Percentiles rank a stretch among this genome's conserved stretches.
phyloP scores from a whole-genome alignment of 2,888 invertebrate species.

The Drosophila atroscutellata region DNA sequence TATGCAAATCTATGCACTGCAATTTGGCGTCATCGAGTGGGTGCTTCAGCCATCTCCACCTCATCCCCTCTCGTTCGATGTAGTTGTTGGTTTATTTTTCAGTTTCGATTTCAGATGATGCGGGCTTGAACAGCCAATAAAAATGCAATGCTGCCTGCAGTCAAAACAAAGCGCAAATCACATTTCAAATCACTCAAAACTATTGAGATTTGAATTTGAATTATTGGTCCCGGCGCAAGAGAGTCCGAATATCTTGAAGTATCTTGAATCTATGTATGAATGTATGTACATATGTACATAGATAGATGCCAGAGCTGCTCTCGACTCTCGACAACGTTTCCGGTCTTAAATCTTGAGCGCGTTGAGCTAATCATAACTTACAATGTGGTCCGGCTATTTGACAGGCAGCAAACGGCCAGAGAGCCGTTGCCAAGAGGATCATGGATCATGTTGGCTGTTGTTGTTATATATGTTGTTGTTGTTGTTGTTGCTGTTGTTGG shows the following conservation, averaged over 20 bases:
- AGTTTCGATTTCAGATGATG: conserved; percentile 56
- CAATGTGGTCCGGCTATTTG: conserved; percentile 81
- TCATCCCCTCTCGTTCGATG: neutral
- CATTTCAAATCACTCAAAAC: conserved; percentile 79
- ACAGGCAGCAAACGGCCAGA: conserved; percentile 72
- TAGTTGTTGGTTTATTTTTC: conserved; percentile 11
- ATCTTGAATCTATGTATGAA: conserved; percentile 8
- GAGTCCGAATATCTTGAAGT: conserved; percentile 14
- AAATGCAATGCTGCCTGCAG: conserved; percentile 67
- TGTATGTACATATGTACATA: neutral
- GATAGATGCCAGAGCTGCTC: conserved; percentile 10
- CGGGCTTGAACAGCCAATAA: conserved; percentile 61
- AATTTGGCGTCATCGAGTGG: conserved; percentile 68
- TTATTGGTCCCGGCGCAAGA: conserved; percentile 60
- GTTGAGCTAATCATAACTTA: conserved; percentile 82
- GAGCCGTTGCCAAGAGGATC: conserved; percentile 63
- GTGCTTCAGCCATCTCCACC: conserved; percentile 29
- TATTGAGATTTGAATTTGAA: conserved; percentile 77
- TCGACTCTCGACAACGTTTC: conserved; percentile 59
- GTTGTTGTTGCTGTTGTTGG: conserved; percentile 12
- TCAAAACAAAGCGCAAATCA: conserved; percentile 71
- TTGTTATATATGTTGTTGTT: conserved; percentile 22
- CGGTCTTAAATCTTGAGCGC: conserved; percentile 81
- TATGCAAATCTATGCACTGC: conserved; percentile 67
- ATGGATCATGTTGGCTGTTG: conserved; percentile 67